These are phyloP conservation scores for Macrostomum lignano DNA, from an alignment of 1,140 invertebrate genomes.

Conservation along the genomic window DNA sequence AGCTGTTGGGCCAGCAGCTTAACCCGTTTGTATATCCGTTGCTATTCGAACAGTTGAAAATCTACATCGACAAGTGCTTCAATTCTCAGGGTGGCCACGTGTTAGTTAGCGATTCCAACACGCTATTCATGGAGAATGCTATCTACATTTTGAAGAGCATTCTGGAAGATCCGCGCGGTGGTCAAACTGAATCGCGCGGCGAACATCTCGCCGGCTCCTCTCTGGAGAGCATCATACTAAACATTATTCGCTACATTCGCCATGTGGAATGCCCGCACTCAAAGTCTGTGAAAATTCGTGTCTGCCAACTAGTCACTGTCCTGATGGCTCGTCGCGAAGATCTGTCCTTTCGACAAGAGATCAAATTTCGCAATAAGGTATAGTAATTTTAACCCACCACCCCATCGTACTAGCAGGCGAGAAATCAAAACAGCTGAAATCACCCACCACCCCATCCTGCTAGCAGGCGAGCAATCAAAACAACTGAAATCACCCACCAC, in stretches of 20 bases:
- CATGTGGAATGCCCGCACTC: conserved; percentile 72
- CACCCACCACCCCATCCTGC: no score
- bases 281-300: conserved; percentile 74
- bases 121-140: conserved; percentile 82
- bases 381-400: no score
- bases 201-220: conserved; percentile 47
- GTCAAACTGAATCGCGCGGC: conserved; percentile 14
- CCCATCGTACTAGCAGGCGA: no score
- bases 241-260: conserved; percentile 71
- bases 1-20: conserved; percentile 77
- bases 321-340: conserved; percentile 87
- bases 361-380: no score
- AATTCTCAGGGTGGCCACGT: conserved; percentile 41
- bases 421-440: no score
- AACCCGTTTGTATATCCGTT: conserved; percentile 73
- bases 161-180: conserved; percentile 48
- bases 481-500: no score
- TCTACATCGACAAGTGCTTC: conserved; percentile 83
- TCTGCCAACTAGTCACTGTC: conserved; percentile 66
- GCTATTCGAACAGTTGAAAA: conserved; percentile 81
- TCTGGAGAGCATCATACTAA: conserved; percentile 77
- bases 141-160: conserved; percentile 97
- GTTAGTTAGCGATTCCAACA: conserved; percentile 59
- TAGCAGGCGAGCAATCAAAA: no score
- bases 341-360: conserved; percentile 72